Percentiles rank a stretch among this genome's conserved stretches.
phyloP scores from a whole-genome alignment of 2,797 vertebrate genomes.

The Florisuga fusca region DNA sequence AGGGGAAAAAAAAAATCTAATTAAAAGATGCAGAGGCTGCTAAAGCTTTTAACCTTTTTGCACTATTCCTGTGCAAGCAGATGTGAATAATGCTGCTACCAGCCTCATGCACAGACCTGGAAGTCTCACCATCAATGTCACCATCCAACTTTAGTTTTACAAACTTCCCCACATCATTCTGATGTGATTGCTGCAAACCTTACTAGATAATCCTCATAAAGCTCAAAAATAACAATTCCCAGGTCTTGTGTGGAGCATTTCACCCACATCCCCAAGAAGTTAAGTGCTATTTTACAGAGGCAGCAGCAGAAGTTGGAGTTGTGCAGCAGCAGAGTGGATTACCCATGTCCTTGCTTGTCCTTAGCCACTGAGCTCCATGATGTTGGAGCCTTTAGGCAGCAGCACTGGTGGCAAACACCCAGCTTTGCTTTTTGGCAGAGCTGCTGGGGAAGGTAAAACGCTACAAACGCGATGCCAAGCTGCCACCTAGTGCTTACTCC shows the following conservation, averaged over 20 bases:
- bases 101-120: neutral
- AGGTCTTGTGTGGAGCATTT: neutral
- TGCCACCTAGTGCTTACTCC: constrained; percentile 62
- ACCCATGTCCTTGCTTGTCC: constrained; percentile 53
- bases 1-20: neutral
- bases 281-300: neutral
- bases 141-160: neutral
- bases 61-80: neutral
- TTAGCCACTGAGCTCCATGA: neutral
- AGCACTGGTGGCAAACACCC: neutral
- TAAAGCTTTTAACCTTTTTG: neutral
- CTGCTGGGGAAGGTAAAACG: neutral
- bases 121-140: neutral
- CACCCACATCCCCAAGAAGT: neutral
- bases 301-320: neutral
- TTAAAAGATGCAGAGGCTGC: neutral
- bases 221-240: neutral
- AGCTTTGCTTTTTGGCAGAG: neutral
- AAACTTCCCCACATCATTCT: neutral
- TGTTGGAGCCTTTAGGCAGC: neutral
- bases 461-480: neutral
- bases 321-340: neutral
- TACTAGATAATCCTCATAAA: neutral
- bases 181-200: neutral
- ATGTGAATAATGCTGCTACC: neutral